A percentile compares a stretch with the other conserved stretches of the same genome.
Conservation (phyloP, 2,113 vertebrate genomes). For the Mungos mungo region DNA sequence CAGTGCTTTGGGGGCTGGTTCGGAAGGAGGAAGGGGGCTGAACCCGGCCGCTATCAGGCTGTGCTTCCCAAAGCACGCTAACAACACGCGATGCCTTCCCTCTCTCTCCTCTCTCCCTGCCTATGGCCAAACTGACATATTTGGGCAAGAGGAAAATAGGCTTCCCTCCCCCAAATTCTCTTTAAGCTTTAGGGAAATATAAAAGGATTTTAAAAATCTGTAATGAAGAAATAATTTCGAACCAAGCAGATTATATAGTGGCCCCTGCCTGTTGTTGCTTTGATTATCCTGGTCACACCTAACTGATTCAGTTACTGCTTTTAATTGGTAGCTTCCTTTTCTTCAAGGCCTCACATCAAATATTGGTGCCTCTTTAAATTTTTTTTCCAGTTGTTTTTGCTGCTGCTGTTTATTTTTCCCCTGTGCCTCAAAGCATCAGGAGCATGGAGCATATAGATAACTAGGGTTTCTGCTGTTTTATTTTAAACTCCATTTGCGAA, state of each 20-base stretch:
- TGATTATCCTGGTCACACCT: constrained; percentile 51
- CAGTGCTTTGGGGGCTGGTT: background rate
- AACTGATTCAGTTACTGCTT: constrained; percentile 40
- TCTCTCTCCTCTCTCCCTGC: background rate
- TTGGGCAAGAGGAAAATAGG: background rate
- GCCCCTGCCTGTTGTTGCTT: constrained; percentile 30
- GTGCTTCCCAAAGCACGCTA: accelerated
- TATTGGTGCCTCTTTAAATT: background rate
- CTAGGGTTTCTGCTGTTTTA: constrained; percentile 43
- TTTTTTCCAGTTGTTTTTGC: constrained; percentile 18
- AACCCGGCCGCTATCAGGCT: background rate
- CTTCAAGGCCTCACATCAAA: constrained; percentile 49
- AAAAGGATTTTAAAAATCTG: constrained; percentile 25
- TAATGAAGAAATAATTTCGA: constrained; percentile 43
- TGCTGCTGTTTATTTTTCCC: constrained; percentile 28
- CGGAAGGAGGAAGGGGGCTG: background rate
- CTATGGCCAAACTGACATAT: background rate
- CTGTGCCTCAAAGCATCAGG: constrained; percentile 49
- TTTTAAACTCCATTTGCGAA: constrained; percentile 57
- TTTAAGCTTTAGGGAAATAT: background rate
- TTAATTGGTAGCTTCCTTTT: constrained; percentile 63
- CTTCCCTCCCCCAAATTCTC: background rate
- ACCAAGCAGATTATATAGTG: background rate
- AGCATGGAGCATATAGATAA: constrained; percentile 44
- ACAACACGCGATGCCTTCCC: background rate